Evolutionary conservation across 2,888 invertebrate genomes (phyloP).

Genomic region (Sisyra nigra): DNA sequence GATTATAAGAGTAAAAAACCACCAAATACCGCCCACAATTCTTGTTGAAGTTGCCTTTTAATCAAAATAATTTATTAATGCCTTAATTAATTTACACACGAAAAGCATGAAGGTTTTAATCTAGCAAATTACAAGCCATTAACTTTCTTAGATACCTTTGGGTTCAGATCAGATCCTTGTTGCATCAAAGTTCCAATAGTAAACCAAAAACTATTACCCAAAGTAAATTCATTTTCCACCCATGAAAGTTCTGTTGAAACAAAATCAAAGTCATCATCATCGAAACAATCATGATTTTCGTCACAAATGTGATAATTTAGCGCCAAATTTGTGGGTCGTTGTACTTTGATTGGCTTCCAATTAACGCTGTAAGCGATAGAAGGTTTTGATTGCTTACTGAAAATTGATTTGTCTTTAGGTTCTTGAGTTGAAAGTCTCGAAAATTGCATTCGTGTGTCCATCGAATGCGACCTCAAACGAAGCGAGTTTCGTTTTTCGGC

Average conservation of each 20-base stretch:
- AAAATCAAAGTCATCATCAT: slow-evolving; percentile 9
- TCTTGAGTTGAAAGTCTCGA: neutral
- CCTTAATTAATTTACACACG: too few relatives aligned
- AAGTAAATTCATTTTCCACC: slow-evolving; percentile 65
- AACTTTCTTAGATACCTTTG: slow-evolving; percentile 49
- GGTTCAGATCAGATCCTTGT: slow-evolving; percentile 83
- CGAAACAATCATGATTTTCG: slow-evolving; percentile 2
- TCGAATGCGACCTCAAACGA: too few relatives aligned
- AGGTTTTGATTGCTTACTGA: too few relatives aligned
- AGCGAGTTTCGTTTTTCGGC: too few relatives aligned
- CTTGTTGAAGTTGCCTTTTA: slow-evolving; percentile 79
- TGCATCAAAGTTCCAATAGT: slow-evolving; percentile 89
- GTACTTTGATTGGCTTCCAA: slow-evolving; percentile 3
- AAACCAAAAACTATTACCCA: slow-evolving; percentile 91
- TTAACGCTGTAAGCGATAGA: slow-evolving; percentile 1
- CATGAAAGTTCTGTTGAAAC: slow-evolving; percentile 17
- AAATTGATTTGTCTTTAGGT: neutral
- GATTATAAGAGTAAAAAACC: slow-evolving; percentile 98
- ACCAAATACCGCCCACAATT: slow-evolving; percentile 95
- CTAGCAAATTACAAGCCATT: too few relatives aligned
- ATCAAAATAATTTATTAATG: neutral
- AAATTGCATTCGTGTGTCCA: too few relatives aligned
- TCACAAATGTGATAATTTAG: slow-evolving; percentile 6
- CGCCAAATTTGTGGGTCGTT: slow-evolving; percentile 3
- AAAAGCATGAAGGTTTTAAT: too few relatives aligned